These are phyloP conservation scores for Lophura nycthemera DNA, from an alignment of 2,113 vertebrate species.

Conservation along the genomic window DNA sequence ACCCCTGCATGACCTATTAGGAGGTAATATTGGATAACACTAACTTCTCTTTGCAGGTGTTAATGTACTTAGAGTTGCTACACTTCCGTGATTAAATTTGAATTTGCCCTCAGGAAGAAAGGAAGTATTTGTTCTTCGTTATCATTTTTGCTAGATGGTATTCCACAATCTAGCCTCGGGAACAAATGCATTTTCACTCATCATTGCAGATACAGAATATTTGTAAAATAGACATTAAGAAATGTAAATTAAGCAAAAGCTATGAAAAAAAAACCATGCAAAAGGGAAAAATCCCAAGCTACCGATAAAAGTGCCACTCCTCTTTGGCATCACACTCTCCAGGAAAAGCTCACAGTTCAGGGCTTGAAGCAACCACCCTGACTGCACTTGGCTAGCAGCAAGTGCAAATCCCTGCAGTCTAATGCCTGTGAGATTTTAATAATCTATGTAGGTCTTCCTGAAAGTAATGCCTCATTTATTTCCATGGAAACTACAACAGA, in stretches of 20 bases:
- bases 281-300: not conserved
- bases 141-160: conserved; percentile 12
- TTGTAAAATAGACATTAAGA: conserved; percentile 9
- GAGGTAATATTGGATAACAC: not conserved
- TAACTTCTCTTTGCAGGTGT: not conserved
- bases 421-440: not conserved
- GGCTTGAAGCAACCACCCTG: not conserved
- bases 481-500: not conserved
- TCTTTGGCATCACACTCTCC: not conserved
- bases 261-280: not conserved
- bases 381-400: not conserved
- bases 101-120: not conserved
- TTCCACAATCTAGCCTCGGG: not conserved
- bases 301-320: not conserved
- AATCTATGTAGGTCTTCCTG: not conserved
- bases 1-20: not conserved
- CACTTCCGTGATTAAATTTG: not conserved
- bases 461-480: not conserved
- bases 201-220: not conserved
- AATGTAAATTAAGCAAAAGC: not conserved
- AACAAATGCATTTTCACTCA: conserved; percentile 15
- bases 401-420: not conserved
- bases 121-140: conserved; percentile 12
- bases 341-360: not conserved
- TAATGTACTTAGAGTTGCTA: not conserved